phyloP scores from a whole-genome alignment of 2,113 vertebrate genomes.

The Oriolus oriolus region DNA sequence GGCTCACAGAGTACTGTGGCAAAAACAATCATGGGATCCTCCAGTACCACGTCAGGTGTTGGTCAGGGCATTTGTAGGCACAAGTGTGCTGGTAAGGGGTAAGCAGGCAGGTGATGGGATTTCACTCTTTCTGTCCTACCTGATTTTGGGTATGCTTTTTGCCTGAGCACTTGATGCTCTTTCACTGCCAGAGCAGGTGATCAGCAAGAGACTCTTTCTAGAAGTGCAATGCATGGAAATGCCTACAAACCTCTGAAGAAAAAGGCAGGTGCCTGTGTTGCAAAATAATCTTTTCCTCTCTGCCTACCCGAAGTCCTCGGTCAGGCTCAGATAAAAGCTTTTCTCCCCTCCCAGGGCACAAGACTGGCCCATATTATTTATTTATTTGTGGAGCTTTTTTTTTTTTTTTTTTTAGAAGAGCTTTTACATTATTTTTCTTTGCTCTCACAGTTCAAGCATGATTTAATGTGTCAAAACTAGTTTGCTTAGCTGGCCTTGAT shows the following conservation, averaged over 20 bases:
- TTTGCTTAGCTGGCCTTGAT: slow-evolving; percentile 73
- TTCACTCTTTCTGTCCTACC: neutral
- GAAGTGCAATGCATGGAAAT: neutral
- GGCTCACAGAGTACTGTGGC: neutral
- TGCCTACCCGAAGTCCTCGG: neutral
- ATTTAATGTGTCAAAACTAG: slow-evolving; percentile 79
- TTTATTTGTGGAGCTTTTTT: slow-evolving; percentile 60
- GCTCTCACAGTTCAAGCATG: slow-evolving; percentile 75
- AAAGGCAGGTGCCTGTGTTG: neutral
- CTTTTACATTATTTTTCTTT: slow-evolving; percentile 66
- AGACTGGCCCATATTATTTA: slow-evolving; percentile 53
- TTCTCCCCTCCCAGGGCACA: neutral
- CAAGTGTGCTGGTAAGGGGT: neutral
- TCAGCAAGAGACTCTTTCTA: neutral
- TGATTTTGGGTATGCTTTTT: neutral
- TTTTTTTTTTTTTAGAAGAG: slow-evolving; percentile 2
- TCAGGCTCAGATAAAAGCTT: neutral
- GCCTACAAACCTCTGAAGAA: neutral
- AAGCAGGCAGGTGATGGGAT: neutral
- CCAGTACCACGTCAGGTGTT: neutral
- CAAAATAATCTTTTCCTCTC: neutral
- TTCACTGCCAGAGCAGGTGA: neutral
- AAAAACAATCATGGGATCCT: neutral
- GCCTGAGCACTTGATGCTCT: neutral
- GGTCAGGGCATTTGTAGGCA: neutral